These are phyloP conservation scores for Thymelicus lineola DNA, from an alignment of 2,888 invertebrate genomes.

Conservation along the genomic window DNA sequence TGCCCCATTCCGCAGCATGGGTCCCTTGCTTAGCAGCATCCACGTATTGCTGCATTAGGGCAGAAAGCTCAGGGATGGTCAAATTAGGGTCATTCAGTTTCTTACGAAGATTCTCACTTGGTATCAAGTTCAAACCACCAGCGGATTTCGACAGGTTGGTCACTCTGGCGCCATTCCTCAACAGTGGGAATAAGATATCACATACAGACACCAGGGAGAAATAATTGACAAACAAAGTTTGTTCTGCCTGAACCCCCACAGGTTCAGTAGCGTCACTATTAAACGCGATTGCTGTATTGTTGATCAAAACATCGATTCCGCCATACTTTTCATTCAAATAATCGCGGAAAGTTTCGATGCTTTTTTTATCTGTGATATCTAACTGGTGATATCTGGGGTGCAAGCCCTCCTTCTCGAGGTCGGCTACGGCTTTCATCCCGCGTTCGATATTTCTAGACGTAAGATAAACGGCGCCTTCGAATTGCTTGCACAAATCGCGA, in stretches of 20 bases:
- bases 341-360: conserved; percentile 85
- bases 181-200: conserved; percentile 88
- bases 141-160: conserved; percentile 89
- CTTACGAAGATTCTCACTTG: conserved; percentile 77
- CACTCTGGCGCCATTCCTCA: conserved; percentile 88
- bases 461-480: conserved; percentile 88
- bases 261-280: conserved; percentile 86
- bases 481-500: conserved; percentile 87
- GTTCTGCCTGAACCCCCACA: conserved; percentile 88
- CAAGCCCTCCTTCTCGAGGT: conserved; percentile 84
- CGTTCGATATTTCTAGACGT: conserved; percentile 87
- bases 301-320: conserved; percentile 89
- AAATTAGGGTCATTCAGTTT: conserved; percentile 81
- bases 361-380: conserved; percentile 86
- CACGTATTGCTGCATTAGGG: conserved; percentile 88
- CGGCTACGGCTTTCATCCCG: conserved; percentile 85
- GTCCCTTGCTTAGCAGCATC: conserved; percentile 78
- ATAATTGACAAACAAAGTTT: conserved; percentile 89
- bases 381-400: conserved; percentile 87
- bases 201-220: conserved; percentile 87
- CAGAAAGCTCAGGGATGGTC: conserved; percentile 84
- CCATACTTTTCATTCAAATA: conserved; percentile 86
- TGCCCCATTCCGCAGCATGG: conserved; percentile 81
- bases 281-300: conserved; percentile 91
- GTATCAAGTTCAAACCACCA: conserved; percentile 86